A percentile compares a stretch with the other conserved stretches of the same genome.
Evolutionary conservation across 2,888 invertebrate species (phyloP).

Genomic region (Laspeyria flexula): DNA sequence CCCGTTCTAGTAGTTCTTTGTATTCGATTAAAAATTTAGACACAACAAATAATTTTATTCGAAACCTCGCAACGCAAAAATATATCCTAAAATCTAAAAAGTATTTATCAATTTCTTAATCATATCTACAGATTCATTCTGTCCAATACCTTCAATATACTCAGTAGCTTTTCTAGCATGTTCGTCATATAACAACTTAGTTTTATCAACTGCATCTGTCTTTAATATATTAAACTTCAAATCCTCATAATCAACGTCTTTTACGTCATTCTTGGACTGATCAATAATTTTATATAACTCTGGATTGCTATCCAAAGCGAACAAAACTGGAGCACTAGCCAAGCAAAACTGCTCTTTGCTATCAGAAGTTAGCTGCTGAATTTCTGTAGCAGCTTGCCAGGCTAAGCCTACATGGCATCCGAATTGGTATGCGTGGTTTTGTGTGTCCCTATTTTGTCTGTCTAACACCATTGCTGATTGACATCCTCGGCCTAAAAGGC

Average conservation of each 20-base stretch:
- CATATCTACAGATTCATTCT: slow-evolving; percentile 78
- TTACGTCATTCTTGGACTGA: slow-evolving; percentile 88
- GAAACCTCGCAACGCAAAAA: too few species aligned
- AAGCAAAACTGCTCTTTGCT: slow-evolving; percentile 89
- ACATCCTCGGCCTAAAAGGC: slow-evolving; percentile 90
- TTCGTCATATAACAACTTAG: slow-evolving; percentile 72
- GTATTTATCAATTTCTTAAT: slow-evolving; percentile 79
- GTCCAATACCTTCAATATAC: slow-evolving; percentile 70
- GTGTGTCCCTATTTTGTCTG: slow-evolving; percentile 88
- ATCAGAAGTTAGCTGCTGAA: slow-evolving; percentile 82
- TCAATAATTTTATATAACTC: slow-evolving; percentile 87
- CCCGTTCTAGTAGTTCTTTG: too few species aligned
- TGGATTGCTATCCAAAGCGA: slow-evolving; percentile 92
- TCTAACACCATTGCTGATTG: slow-evolving; percentile 92
- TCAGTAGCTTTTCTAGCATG: slow-evolving; percentile 73
- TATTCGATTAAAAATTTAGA: too few species aligned
- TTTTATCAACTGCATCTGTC: slow-evolving; percentile 77
- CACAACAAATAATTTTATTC: too few species aligned
- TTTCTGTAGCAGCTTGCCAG: slow-evolving; percentile 89
- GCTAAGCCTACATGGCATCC: slow-evolving; percentile 93
- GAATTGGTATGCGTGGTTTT: slow-evolving; percentile 91
- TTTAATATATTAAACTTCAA: slow-evolving; percentile 80
- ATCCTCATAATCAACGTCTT: slow-evolving; percentile 89
- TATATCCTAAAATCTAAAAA: slow-evolving; percentile 48
- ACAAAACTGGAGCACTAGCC: slow-evolving; percentile 93